A percentile compares a stretch with the other conserved stretches of the same genome.
Evolutionary conservation across 2,113 vertebrate species (phyloP).

Genomic region (Agapornis roseicollis): DNA sequence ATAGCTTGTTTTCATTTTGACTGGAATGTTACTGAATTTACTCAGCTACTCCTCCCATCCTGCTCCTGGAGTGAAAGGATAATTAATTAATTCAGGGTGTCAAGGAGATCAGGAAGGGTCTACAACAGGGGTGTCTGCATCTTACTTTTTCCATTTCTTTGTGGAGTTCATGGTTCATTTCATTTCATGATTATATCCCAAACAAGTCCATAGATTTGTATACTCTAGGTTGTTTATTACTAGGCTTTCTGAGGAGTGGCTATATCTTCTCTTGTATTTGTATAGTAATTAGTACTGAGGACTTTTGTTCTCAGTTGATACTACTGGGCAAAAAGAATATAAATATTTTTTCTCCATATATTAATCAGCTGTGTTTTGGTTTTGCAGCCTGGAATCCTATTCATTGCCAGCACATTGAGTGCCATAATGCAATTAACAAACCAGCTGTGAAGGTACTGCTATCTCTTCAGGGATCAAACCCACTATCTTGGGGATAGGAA

Average conservation of each 20-base stretch:
- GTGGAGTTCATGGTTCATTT: not conserved
- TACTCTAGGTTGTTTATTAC: not conserved
- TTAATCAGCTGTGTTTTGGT: conserved; percentile 59
- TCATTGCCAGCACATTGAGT: conserved; percentile 98
- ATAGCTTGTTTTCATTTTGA: not conserved
- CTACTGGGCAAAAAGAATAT: not conserved
- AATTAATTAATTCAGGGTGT: not conserved
- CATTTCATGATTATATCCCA: not conserved
- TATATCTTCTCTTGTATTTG: not conserved
- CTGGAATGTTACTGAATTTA: not conserved
- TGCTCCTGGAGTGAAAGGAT: not conserved
- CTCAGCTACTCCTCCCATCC: not conserved
- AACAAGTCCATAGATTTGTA: not conserved
- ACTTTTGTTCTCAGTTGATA: not conserved
- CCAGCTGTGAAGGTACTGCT: conserved; percentile 97
- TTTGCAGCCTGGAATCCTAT: conserved; percentile 98
- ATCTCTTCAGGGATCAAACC: not conserved
- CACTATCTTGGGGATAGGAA: not conserved
- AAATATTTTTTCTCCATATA: not conserved
- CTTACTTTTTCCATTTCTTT: not conserved
- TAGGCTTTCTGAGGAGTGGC: not conserved
- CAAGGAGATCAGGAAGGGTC: not conserved
- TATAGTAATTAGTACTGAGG: not conserved
- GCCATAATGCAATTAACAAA: conserved; percentile 98
- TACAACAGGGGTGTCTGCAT: not conserved